These are phyloP conservation scores for Aurelia sp. DNA, from an alignment of 30 jellyfish, hydroid and myxozoan species.

Conservation along the genomic window DNA sequence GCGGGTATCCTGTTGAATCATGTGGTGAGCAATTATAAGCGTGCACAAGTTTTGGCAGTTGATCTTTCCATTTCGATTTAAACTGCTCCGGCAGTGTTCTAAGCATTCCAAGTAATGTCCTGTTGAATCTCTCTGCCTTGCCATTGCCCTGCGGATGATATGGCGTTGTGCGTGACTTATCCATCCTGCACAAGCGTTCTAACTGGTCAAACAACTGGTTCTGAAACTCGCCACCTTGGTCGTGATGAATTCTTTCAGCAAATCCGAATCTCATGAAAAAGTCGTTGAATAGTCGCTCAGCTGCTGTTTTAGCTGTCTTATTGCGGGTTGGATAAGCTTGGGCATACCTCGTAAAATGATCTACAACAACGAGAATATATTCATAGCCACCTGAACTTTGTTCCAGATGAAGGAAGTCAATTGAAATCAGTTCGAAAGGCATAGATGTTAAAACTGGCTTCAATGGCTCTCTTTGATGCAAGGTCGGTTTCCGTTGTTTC, in stretches of 20 bases:
- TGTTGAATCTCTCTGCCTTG: too few relatives aligned
- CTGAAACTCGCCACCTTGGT: too few relatives aligned
- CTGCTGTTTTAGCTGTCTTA: conserved; percentile 63
- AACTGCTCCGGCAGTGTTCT: not conserved
- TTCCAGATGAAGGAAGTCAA: conserved; percentile 36
- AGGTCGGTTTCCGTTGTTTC: conserved; percentile 38
- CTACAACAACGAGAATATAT: conserved; percentile 27
- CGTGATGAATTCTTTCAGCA: too few relatives aligned
- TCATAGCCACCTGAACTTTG: conserved; percentile 43
- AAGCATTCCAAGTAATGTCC: not conserved
- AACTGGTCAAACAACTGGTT: too few relatives aligned
- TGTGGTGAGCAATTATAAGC: too few relatives aligned
- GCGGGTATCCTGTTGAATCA: too few relatives aligned
- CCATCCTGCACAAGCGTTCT: too few relatives aligned
- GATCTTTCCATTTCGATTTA: too few relatives aligned
- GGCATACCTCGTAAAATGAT: conserved; percentile 41
- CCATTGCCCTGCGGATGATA: too few relatives aligned
- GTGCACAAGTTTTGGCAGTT: too few relatives aligned
- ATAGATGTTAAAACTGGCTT: conserved; percentile 1
- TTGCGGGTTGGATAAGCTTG: conserved; percentile 44
- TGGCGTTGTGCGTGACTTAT: too few relatives aligned
- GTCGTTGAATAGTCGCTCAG: conserved; percentile 28
- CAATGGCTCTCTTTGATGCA: conserved; percentile 28
- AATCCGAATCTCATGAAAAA: conserved; percentile 11
- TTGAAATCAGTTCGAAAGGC: conserved; percentile 52